A percentile compares a stretch with the other conserved stretches of the same genome.
Evolutionary conservation across 1,140 invertebrate species (phyloP).

Genomic region (Lepidurus packardi): DNA sequence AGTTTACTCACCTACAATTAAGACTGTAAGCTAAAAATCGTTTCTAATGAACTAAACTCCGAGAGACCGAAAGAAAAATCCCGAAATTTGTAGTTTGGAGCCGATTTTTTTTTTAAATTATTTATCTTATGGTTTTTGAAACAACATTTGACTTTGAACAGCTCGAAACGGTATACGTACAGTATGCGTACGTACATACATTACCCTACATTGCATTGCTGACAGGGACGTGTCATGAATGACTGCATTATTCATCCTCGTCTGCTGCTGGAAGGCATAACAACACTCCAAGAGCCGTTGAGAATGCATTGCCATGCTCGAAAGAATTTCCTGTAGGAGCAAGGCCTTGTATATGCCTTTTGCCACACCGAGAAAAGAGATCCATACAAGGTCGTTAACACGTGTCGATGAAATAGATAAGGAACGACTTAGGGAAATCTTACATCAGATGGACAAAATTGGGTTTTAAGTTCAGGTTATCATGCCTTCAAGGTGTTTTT

Average conservation of each 20-base stretch:
- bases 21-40: no score
- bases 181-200: no score
- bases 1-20: no score
- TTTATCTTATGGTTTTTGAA: no score
- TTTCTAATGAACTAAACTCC: no score
- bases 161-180: no score
- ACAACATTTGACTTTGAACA: no score
- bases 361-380: background rate
- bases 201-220: background rate
- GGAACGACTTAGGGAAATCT: background rate
- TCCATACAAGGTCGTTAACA: conserved; percentile 10
- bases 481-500: no score
- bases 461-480: no score
- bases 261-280: conserved; percentile 5
- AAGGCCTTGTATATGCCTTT: background rate
- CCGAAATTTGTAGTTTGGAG: no score
- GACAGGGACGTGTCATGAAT: background rate
- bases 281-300: background rate
- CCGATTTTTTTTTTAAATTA: no score
- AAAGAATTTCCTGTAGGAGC: background rate
- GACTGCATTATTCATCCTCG: background rate
- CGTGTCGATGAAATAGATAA: conserved; percentile 15
- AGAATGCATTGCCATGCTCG: conserved; percentile 13
- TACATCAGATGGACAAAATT: background rate
- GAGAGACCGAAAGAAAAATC: no score